Base-by-base conservation (phyloP, 2,113 vertebrate species). In the Gasterosteus aculeatus region DNA sequence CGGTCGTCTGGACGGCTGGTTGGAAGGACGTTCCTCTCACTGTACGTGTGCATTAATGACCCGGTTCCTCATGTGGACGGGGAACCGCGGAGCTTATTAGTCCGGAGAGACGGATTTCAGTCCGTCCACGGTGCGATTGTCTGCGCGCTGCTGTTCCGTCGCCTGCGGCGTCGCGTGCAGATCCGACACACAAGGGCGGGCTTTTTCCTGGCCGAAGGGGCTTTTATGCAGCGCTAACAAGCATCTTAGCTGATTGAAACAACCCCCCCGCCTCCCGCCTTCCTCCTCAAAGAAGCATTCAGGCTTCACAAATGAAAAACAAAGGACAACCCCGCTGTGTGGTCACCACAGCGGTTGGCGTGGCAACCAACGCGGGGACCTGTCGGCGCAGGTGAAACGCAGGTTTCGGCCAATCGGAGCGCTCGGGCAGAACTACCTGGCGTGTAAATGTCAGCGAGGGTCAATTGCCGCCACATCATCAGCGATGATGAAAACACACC, bases 401-500 rank as follows among this genome's bases (percentile, higher is more conserved):
- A 33, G 47, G 29, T 51, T 72, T 41, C 7, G 53, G 59, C 85
- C 88, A 87, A 85, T 87, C 75, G 71, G 58, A 58, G 58, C 0
- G 26, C 53, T 59, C 1, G 63, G 38, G 38, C 51, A 31, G 49
- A 64, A 66, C 59, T 83, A 88, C 88, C 89, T 89, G 88, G 60
- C 77, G 69, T 72, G 80, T 82, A 84, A 88, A 88, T 86, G 88
- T 87, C 85, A 87, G 77, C 31, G 3, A 31, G 80, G 89, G 86
- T 86, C 86, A 88, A 86, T 73, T 90, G 81, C 56, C 12, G 60
- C 69, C 31, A 76, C 68, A 85, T 88, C 83, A 90, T 82, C 80
- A 42, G 78, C 56, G 10, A 75, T 87, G 83, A 89, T 86, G 86
- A 88, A 87, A 89, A 86, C 80, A 85, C 84, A 80, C 84, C 71